Conservation (phyloP, 2,113 vertebrate species). For the Crocuta crocuta region DNA sequence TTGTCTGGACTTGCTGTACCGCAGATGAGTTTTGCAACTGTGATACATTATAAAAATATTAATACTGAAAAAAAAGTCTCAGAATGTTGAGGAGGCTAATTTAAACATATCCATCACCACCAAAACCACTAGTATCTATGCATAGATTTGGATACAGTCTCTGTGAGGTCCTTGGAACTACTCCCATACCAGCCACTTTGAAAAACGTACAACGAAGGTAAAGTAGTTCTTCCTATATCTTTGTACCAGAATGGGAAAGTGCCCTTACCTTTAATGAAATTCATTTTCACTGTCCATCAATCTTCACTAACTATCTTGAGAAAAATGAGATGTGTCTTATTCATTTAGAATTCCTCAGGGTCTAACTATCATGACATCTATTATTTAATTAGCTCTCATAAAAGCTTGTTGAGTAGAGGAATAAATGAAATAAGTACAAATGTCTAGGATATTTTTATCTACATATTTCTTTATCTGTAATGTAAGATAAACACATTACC, state of each 20-base stretch:
- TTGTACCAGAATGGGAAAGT: neutral
- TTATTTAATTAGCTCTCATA: conserved; percentile 36
- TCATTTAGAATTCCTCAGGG: conserved; percentile 25
- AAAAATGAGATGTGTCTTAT: neutral
- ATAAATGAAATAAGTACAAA: neutral
- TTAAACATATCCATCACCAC: neutral
- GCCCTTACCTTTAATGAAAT: conserved; percentile 2
- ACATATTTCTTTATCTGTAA: neutral
- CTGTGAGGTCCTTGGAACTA: neutral
- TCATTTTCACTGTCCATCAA: neutral
- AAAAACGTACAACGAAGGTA: conserved; percentile 27
- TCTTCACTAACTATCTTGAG: neutral
- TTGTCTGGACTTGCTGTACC: neutral
- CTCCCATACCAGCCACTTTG: neutral
- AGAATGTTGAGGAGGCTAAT: neutral
- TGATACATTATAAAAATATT: conserved; percentile 8
- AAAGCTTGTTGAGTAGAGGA: conserved; percentile 8
- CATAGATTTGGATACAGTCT: neutral
- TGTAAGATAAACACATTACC: neutral
- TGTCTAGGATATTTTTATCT: neutral
- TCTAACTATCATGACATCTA: neutral
- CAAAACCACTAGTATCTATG: neutral
- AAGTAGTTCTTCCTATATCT: neutral
- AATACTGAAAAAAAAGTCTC: neutral
- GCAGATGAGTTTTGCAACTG: neutral